Base-by-base conservation (phyloP, 2,888 invertebrate genomes). In the Ophion ventricosus region DNA sequence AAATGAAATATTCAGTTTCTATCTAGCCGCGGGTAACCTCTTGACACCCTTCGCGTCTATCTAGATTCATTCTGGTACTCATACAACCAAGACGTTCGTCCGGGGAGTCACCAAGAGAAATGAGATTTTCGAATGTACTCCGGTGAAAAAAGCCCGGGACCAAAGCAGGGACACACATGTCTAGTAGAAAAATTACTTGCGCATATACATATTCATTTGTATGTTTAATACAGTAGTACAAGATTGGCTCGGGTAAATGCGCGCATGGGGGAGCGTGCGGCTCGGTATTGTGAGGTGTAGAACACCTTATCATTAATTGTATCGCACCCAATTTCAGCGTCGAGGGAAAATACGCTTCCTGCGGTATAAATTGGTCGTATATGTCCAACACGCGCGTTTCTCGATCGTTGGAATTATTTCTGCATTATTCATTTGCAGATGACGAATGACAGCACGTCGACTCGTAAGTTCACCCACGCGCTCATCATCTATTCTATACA, bases 71-170 rank as follows among this genome's bases (percentile, higher is more conserved):
- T 49, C 61, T n/a, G 0, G 67, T 77, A 81, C 80, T 72, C 86
- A 70, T 84, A 84, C 74, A 77, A 84, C 70, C 69, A 23, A 82
- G 81, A 87, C 85, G 80, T 85, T 86, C 80, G 82, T 87, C 86
- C 73, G 79, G 88, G 87, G 86, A 87, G 86, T 86, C 83, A 81
- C 86, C 86, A 72, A 80, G 87, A 87, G 85, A 88, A 89, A 90
- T 89, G 88, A 87, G 79, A 85, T 82, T 84, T 35, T 35, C 49
- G 29, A 35, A 57, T 81, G 64, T 81, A 40, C 66, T 43, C 61
- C 3, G 43, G n/a, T 70, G 61, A 69, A 56, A 67, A 64, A 80
- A 54, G 20, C 56, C 26, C 23, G 54, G 29, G 56, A 26, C 29
- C 7, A 25, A 17, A 23, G 25, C 17, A 25, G 59, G 72, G 76